Base-by-base conservation (phyloP, 2,888 invertebrate species). In the Bunonema sp. region DNA sequence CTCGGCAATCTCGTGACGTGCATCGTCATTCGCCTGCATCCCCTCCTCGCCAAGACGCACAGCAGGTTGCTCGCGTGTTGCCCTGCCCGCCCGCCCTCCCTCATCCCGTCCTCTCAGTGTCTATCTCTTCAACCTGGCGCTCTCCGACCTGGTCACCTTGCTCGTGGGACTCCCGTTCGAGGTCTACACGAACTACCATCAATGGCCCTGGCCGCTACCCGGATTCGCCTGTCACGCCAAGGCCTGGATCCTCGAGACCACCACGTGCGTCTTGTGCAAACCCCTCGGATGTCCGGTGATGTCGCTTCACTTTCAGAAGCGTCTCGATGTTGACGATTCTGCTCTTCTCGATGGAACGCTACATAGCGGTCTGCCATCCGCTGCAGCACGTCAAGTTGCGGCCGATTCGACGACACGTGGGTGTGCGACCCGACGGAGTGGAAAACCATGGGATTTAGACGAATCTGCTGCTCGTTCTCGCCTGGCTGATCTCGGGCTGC, bases 201-300 rank as follows among this genome's bases (percentile, higher is more conserved):
- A 56, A 41, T 58, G 45, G 15, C 57, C 57, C 4, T 58, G 55
- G 55, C 50, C 54, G 3, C 53, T 54, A 32, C 57, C 57, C 24
- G 52, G 56, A 39, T 50, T 49, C 40, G 49, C 54, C 15, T 58
- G 57, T 43, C 52, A 58, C 23, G 41, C 54, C 26, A 55, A 54
- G 39, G 57, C 50, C 2, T 41, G 54, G 10, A 45, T 53, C 22
- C 48, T 52, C 0, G 57, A 58, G 37, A 58, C 57, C 2, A 58
- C 57, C 5, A 52, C 43, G 50, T 54, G 19, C 42, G 41, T 15
- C 22, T n/a, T 35, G 4, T 19, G 18, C 10, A 2, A 12, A 4
- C 12, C 2, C 2, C 18, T 37, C 2, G 30, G 2, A 24, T 28
- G 20, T 34, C 28, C 33, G 24, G 24, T 20, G 20, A 18, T 28